These are phyloP conservation scores for Lagopus leucura DNA, from an alignment of 2,113 vertebrate species.

Conservation along the genomic window DNA sequence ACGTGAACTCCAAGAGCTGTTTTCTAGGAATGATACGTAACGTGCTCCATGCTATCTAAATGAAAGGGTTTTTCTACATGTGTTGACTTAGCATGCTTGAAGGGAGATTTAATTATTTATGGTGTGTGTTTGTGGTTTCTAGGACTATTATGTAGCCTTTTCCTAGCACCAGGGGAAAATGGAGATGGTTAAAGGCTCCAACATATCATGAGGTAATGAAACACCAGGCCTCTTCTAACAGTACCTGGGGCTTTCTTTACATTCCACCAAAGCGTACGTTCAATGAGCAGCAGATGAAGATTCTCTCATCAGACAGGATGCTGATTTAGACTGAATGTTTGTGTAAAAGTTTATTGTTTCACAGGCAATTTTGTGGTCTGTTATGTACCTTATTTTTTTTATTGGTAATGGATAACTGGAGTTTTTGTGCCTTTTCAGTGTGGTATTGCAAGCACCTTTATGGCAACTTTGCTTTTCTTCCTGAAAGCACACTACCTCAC, in stretches of 20 bases:
- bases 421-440: not conserved
- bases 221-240: not conserved
- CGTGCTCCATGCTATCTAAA: not conserved
- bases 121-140: not conserved
- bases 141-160: not conserved
- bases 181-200: not conserved
- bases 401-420: not conserved
- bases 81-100: not conserved
- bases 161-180: not conserved
- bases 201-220: not conserved
- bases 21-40: not conserved
- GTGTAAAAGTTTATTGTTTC: not conserved
- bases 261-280: not conserved
- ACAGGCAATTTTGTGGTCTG: not conserved
- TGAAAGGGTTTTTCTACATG: not conserved
- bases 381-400: not conserved
- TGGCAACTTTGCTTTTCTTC: not conserved
- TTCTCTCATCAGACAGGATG: not conserved
- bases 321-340: not conserved
- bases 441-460: not conserved
- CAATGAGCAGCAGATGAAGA: conserved; percentile 23
- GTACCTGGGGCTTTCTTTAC: not conserved
- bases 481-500: not conserved
- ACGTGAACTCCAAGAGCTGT: not conserved
- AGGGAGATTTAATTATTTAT: not conserved